phyloP scores from a whole-genome alignment of 2,888 invertebrate genomes.

The Theodoxus fluviatilis region DNA sequence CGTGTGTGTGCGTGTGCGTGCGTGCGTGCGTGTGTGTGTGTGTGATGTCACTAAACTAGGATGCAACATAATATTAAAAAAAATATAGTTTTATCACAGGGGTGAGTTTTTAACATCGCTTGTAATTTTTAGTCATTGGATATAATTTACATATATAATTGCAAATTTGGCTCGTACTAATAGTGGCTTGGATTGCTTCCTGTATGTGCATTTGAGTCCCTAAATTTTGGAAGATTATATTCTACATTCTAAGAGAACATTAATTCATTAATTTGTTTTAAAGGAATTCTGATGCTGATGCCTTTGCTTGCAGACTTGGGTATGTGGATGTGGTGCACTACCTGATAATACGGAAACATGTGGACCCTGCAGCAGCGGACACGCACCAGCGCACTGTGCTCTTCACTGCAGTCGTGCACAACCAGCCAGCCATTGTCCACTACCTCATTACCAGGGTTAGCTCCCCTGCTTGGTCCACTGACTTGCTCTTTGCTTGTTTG shows the following conservation, averaged over 20 bases:
- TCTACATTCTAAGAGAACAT: too few relatives aligned
- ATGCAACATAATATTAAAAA: too few relatives aligned
- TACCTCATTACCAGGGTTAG: constrained; percentile 57
- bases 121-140: too few relatives aligned
- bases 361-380: constrained; percentile 47
- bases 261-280: not conserved
- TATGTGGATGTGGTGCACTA: constrained; percentile 62
- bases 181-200: not conserved
- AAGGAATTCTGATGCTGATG: not conserved
- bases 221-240: not conserved
- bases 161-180: not conserved
- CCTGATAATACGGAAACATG: constrained; percentile 49
- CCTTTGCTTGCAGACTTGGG: constrained; percentile 43
- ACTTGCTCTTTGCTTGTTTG: too few relatives aligned
- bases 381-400: constrained; percentile 52
- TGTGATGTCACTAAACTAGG: too few relatives aligned
- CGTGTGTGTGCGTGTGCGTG: too few relatives aligned
- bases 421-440: constrained; percentile 53
- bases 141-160: not conserved
- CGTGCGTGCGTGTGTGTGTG: too few relatives aligned
- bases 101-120: too few relatives aligned
- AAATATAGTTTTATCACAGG: too few relatives aligned
- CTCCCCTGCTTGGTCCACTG: too few relatives aligned
- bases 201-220: not conserved
- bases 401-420: constrained; percentile 60